Evolutionary conservation across 2,113 vertebrate species (phyloP).

Genomic region (Piaya cayana): DNA sequence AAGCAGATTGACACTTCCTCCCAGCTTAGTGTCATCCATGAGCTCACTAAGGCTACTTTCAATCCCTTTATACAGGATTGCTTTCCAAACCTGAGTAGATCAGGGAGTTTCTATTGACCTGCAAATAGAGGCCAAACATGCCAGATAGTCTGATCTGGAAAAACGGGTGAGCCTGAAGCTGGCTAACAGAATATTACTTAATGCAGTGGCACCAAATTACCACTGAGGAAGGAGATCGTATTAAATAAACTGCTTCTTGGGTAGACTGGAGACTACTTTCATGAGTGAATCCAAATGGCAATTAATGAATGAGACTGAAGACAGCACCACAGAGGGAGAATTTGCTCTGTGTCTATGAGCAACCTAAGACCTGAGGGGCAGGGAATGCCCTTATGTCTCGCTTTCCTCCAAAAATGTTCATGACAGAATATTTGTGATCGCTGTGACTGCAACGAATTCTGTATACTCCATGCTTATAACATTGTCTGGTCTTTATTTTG

Average conservation of each 20-base stretch:
- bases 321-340: not conserved
- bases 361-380: not conserved
- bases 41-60: no score
- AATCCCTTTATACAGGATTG: no score
- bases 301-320: not conserved
- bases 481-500: not conserved
- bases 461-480: not conserved
- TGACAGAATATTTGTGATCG: not conserved
- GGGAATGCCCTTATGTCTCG: not conserved
- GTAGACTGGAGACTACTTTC: not conserved
- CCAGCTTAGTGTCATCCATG: no score
- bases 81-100: not conserved
- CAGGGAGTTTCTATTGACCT: not conserved
- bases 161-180: not conserved
- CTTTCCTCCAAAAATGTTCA: not conserved
- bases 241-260: not conserved
- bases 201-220: not conserved
- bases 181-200: not conserved
- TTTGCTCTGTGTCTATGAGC: not conserved
- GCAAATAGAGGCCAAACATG: not conserved
- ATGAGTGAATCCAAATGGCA: accelerated
- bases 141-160: not conserved
- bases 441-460: not conserved
- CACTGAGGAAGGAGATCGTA: not conserved
- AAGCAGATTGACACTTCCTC: no score